These are phyloP conservation scores for Acronicta leporina DNA, from an alignment of 2,888 invertebrate species.

Conservation along the genomic window DNA sequence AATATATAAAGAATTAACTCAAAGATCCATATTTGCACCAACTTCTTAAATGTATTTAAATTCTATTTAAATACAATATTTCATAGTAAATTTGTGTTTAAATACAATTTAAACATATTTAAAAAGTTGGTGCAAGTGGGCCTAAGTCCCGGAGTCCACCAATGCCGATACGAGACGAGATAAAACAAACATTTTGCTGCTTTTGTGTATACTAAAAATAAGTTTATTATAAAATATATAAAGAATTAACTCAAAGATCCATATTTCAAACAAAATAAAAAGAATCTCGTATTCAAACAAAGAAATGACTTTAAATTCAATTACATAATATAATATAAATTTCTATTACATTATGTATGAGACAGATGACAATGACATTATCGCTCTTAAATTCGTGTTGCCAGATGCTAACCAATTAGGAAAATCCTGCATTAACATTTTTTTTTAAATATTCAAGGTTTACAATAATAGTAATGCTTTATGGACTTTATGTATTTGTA, in stretches of 20 bases:
- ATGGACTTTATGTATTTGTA: background rate
- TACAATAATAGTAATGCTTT: too few species aligned
- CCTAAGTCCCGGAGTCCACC: too few species aligned
- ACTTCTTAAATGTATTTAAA: too few species aligned
- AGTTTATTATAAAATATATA: too few species aligned
- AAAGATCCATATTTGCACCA: background rate
- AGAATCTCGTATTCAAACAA: conserved; percentile 42
- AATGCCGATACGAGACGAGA: too few species aligned
- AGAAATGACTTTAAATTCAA: background rate
- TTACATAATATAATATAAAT: conserved; percentile 3
- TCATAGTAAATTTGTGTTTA: too few species aligned
- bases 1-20: too few species aligned
- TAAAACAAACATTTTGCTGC: background rate
- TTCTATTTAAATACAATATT: too few species aligned
- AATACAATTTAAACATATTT: too few species aligned
- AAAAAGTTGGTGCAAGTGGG: too few species aligned
- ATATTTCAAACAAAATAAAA: conserved; percentile 1
- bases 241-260: too few species aligned
- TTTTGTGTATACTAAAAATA: background rate
- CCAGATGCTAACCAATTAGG: background rate
- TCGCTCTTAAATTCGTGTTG: background rate
- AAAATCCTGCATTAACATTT: background rate
- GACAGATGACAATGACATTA: conserved; percentile 1
- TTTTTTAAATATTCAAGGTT: background rate
- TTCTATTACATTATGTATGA: conserved; percentile 7